Conservation (phyloP, 2,888 invertebrate genomes). For the Oscheius sp. region DNA sequence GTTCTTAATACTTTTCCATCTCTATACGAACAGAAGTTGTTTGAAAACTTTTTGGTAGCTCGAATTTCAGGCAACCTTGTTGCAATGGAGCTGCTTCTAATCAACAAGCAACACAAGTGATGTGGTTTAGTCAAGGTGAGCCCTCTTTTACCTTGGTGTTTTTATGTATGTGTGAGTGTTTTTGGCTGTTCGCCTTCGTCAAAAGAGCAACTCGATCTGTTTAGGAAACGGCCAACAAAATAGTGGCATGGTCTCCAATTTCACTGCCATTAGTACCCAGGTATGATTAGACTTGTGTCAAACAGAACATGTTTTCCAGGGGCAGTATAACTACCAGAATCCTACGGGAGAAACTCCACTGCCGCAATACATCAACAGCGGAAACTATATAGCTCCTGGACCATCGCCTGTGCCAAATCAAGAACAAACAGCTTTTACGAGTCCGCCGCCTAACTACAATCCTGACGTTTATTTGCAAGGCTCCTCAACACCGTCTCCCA, state of each 20-base stretch:
- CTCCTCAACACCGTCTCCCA: constrained; percentile 14
- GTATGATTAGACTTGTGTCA: constrained; percentile 26
- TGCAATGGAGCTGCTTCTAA: constrained; percentile 2
- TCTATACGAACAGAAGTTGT: background rate
- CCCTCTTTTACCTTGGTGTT: background rate
- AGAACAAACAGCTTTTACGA: constrained; percentile 8
- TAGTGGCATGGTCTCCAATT: constrained; percentile 35
- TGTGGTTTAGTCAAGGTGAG: constrained; percentile 17
- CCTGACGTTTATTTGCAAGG: constrained; percentile 33
- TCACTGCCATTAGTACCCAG: constrained; percentile 37
- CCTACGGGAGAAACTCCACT: constrained; percentile 11
- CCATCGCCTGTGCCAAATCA: constrained; percentile 5
- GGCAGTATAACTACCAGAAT: constrained; percentile 31
- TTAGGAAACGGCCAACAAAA: constrained; percentile 40
- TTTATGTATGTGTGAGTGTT: constrained; percentile 7
- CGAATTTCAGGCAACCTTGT: constrained; percentile 26
- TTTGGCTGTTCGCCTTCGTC: constrained; percentile 2
- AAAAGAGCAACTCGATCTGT: constrained; percentile 24
- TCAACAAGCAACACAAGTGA: constrained; percentile 17
- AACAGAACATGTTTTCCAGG: constrained; percentile 20
- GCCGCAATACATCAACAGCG: background rate
- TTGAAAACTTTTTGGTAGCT: background rate
- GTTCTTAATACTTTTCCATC: background rate
- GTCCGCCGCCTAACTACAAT: constrained; percentile 34
- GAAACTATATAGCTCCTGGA: constrained; percentile 18